A percentile compares a stretch with the other conserved stretches of the same genome.
Conservation (phyloP, 2,888 invertebrate species). For the Drymonia ruficornis region DNA sequence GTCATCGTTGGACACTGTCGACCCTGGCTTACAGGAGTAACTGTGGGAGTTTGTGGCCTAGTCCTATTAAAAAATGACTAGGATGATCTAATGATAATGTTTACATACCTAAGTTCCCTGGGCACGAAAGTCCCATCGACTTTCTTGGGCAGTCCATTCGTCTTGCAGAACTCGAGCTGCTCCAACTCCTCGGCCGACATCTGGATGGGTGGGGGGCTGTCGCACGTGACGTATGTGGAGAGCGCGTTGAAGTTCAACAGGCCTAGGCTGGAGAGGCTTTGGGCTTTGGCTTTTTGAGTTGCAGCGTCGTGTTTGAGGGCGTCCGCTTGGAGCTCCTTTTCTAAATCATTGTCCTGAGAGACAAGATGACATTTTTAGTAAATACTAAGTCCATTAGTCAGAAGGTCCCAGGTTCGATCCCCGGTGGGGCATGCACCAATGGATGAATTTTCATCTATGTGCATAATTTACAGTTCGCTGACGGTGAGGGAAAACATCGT, state of each 20-base stretch:
- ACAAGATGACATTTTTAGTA: neutral
- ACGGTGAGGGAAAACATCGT: too few species aligned
- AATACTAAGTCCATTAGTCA: too few species aligned
- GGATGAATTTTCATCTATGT: too few species aligned
- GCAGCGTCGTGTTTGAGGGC: conserved; percentile 62
- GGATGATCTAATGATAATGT: too few species aligned
- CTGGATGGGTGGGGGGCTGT: conserved; percentile 92
- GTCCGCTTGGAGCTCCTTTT: conserved; percentile 74
- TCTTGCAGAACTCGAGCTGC: conserved; percentile 89
- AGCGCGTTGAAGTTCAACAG: conserved; percentile 79
- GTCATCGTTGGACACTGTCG: too few species aligned
- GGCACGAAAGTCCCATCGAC: conserved; percentile 89
- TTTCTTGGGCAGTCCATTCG: conserved; percentile 89
- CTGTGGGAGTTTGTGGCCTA: too few species aligned
- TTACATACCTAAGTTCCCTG: conserved; percentile 81
- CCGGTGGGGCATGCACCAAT: too few species aligned
- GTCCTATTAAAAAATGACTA: too few species aligned
- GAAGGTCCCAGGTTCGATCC: too few species aligned
- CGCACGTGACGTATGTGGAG: conserved; percentile 89
- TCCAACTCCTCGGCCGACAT: conserved; percentile 91
- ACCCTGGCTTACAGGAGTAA: too few species aligned
- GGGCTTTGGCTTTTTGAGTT: conserved; percentile 65
- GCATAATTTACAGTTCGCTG: too few species aligned
- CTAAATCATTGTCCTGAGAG: conserved; percentile 72
- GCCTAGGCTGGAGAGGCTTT: conserved; percentile 65